These are phyloP conservation scores for Ctenomys sociabilis DNA, from an alignment of 2,113 vertebrate genomes.

Conservation along the genomic window DNA sequence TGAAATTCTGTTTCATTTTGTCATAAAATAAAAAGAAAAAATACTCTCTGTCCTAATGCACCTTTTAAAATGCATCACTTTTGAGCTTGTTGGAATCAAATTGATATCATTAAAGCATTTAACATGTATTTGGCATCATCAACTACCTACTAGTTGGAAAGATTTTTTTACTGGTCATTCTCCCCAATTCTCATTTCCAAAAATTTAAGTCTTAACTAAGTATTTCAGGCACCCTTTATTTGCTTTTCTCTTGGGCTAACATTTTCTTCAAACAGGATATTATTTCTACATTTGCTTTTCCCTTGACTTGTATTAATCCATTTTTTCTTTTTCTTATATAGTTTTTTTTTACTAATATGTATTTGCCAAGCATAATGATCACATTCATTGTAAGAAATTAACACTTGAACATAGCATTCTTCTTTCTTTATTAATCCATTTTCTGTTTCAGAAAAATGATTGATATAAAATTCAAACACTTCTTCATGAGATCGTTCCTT, in stretches of 20 bases:
- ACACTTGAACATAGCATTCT: background rate
- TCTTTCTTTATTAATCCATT: background rate
- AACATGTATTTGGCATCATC: background rate
- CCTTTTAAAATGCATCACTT: background rate
- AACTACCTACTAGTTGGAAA: background rate
- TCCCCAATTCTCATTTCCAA: background rate
- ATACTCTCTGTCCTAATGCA: background rate
- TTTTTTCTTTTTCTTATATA: background rate
- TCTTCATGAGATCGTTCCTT: background rate
- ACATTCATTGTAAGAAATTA: background rate
- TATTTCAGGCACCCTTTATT: background rate
- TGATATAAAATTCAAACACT: background rate
- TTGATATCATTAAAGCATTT: background rate
- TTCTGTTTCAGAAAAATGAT: background rate
- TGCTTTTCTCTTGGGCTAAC: background rate
- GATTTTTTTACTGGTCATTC: background rate
- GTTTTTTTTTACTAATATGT: background rate
- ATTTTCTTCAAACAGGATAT: background rate
- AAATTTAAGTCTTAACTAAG: background rate
- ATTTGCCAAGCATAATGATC: background rate
- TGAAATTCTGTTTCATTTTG: background rate
- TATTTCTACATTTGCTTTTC: background rate
- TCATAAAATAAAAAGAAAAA: background rate
- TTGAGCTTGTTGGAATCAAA: background rate
- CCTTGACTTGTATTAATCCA: too few relatives aligned